Base-by-base conservation (phyloP, 2,888 invertebrate species). In the Pammene fasciana region DNA sequence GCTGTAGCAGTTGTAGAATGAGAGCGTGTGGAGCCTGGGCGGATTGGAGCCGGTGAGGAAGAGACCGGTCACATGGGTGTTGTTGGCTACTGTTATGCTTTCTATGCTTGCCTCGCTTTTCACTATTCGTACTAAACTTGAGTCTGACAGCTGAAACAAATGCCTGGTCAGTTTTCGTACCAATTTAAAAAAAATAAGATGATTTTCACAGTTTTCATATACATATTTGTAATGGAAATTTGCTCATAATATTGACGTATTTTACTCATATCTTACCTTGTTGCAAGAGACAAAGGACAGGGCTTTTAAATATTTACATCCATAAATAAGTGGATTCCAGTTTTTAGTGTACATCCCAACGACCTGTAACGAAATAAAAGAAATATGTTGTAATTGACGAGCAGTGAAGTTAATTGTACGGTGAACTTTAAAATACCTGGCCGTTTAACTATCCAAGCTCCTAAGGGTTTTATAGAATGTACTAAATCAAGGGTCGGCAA, bases 251-350 rank as follows among this genome's bases (percentile, higher is more conserved):
- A 26, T 38, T 10, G 48, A 18, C 18, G 10, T 50, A 50, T 26
- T 50, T 50, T 13, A 50, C 18, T 26, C 10, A 26, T 50, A 55
- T 68, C 65, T 73, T 82, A 91, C 92, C 86, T 90, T 91, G 71
- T 87, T 87, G 72, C 94, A 93, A 0, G 87, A 86, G 26, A 93
- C 85, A 75, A 94, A 89, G 26, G 86, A 86, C 3, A 94, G 82
- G 45, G 75, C 86, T 75, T 83, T 92, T 26, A 94, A 83, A 64
- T 92, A 81, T 67, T 87, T 89, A 78, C 94, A 94, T 68, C 93
- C 92, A 67, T 88, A 87, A 36, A 91, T 82, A 14, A 94, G 76
- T 5, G 93, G 90, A 74, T 93, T 94, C 85, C 93, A 92, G 73
- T 93, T 91, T 71, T 93, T 92, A 0, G 94, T 89, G 70, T 88